Base-by-base conservation (phyloP, 1,140 invertebrate species). In the Musca domestica region DNA sequence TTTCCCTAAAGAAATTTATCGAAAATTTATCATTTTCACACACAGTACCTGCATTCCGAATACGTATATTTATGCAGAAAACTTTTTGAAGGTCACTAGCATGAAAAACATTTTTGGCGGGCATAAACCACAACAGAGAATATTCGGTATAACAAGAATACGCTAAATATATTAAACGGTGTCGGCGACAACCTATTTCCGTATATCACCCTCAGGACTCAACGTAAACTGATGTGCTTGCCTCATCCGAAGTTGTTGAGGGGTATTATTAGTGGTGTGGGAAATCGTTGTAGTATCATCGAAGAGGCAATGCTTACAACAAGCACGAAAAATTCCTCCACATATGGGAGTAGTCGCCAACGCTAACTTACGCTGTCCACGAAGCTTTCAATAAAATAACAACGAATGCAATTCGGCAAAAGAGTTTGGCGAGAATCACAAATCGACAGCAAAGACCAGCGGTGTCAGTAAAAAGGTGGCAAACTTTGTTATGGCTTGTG, bases 51-150 rank as follows among this genome's bases (percentile, higher is more conserved):
- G n/a, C n/a, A n/a, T n/a, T n/a, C n/a, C n/a, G n/a, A n/a, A n/a
- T n/a, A n/a, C n/a, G n/a, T 10, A 41, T 41, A 7, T 41, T 41
- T 41, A 41, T 58, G 47, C 47, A 5, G 25, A 27, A 61, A 5
- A 61, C 17, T 41, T 61, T 61, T 61, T 61, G 56, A 30, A 61
- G 56, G 56, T 61, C 56, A 61, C 56, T 61, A 41, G 34, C 56
- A 30, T 19, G 17, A 41, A 30, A 61, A n/a, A n/a, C n/a, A n/a
- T n/a, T 20, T 34, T 61, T 61, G 56, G 56, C 56, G 56, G 56
- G 56, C 27, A 9, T 5, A 9, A 41, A 41, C 34, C 30, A 30
- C 56, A 25, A 54, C 56, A 61, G 9, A 34, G 2, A 30, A 54
- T 17, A 19, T 22, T 51, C 48, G 4, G 17, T 10, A 25, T 20